Evolutionary conservation across 2,113 vertebrate species (phyloP), one percentile per base, ranked within the genome.

Genomic region (Desmodus rotundus): DNA sequence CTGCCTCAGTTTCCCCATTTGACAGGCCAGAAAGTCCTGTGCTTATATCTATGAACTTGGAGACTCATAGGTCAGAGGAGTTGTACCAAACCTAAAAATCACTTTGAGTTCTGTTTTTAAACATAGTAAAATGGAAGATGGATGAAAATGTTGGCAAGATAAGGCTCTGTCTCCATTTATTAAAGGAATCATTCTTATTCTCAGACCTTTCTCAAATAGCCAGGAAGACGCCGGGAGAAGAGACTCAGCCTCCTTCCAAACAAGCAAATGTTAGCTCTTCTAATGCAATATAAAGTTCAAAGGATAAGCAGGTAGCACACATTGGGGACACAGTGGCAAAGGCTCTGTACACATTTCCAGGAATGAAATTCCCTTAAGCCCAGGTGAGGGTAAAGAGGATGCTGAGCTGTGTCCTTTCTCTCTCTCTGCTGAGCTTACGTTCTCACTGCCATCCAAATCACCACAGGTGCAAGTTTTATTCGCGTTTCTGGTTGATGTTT

Each of bases 221-320:
- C 88, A 89, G 93, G 96, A 89, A 97, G 87, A 89, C 81, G 70
- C 65, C 56, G 96, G 0, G 10, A 87, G 74, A 87, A 89, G 67
- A 87, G 78, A 2, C 54, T 86, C 91, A 52, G 93, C 19, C 47
- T 96, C 65, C 80, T 82, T 87, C 43, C 47, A 97, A 91, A 91
- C 58, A 93, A 96, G 95, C 91, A 97, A 98, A 97, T 95, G 89
- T 97, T 97, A 97, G 95, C 93, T 97, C 80, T 97, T 93, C 28
- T 77, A 97, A 96, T 90, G 95, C 86, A 95, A 89, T 98, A 87
- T 97, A 97, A 98, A 97, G 97, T 96, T 96, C 97, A 98, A 93
- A 95, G 96, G 93, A 94, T 87, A 68, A 95, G 65, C 89, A 87
- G 72, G 91, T 89, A 65, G 89, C 81, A 52, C 54, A 65, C 97